Conservation (phyloP, 2,888 invertebrate species). For the Myopa tessellatipennis region DNA sequence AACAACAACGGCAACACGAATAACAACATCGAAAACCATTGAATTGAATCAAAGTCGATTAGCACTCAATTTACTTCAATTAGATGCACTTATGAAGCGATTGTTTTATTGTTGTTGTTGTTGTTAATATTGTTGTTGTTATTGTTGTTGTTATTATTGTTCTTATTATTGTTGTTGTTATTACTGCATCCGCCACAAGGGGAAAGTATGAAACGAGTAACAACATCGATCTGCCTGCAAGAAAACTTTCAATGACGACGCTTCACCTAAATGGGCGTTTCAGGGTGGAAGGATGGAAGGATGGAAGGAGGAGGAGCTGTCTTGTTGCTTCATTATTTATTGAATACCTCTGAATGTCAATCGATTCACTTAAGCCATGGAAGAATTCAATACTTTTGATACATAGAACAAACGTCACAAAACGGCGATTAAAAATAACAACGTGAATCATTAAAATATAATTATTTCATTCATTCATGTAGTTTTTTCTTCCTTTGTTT, state of each 20-base stretch:
- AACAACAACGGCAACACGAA: background rate
- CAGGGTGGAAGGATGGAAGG: background rate
- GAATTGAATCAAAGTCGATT: slow-evolving; percentile 41
- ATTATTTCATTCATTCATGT: too few relatives aligned
- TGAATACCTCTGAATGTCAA: background rate
- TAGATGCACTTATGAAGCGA: slow-evolving; percentile 22
- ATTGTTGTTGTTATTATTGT: background rate
- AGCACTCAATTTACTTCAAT: slow-evolving; percentile 39
- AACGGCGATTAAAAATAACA: too few relatives aligned
- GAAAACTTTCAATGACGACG: too few relatives aligned
- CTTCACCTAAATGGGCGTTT: too few relatives aligned
- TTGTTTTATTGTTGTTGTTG: background rate
- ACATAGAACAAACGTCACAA: too few relatives aligned
- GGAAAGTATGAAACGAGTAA: background rate
- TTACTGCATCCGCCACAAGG: background rate
- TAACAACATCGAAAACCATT: slow-evolving; percentile 9
- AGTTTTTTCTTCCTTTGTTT: too few relatives aligned
- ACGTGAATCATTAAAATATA: too few relatives aligned
- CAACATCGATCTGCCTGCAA: background rate
- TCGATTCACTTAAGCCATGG: background rate
- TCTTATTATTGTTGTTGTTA: background rate
- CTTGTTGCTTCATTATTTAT: background rate
- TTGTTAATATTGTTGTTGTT: slow-evolving; percentile 8
- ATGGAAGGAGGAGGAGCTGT: background rate
- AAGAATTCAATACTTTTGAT: too few relatives aligned